phyloP scores from a whole-genome alignment of 2,888 invertebrate genomes.

The Hyalella azteca region DNA sequence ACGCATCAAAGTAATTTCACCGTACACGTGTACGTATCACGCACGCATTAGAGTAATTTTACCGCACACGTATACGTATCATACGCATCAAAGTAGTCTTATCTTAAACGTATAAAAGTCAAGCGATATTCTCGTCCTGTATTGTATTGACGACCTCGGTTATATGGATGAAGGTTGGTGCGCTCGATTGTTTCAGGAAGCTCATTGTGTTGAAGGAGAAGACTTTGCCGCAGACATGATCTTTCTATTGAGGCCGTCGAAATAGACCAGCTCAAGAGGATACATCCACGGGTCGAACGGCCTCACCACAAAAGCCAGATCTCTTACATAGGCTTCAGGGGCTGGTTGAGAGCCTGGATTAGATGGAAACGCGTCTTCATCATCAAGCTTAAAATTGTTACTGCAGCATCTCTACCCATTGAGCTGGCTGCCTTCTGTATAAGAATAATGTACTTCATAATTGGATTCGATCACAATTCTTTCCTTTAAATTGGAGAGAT shows the following conservation, averaged over 20 bases:
- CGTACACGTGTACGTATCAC: too few relatives aligned
- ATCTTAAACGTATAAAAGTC: too few relatives aligned
- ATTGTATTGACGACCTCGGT: background rate
- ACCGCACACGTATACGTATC: too few relatives aligned
- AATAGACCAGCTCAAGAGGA: constrained; percentile 15
- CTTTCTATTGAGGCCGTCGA: constrained; percentile 19
- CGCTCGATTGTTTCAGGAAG: constrained; percentile 29
- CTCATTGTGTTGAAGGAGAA: constrained; percentile 4
- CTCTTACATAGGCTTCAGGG: background rate
- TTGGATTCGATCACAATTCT: too few relatives aligned
- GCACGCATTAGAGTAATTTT: too few relatives aligned
- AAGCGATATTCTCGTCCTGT: background rate
- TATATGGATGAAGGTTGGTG: background rate
- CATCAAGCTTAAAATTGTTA: background rate
- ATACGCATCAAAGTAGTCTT: too few relatives aligned
- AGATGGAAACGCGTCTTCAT: background rate
- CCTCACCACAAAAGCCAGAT: background rate
- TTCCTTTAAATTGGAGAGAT: too few relatives aligned
- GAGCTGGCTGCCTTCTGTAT: too few relatives aligned
- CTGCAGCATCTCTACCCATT: too few relatives aligned
- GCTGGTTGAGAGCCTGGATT: background rate
- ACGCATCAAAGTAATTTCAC: too few relatives aligned
- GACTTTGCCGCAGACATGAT: constrained; percentile 17
- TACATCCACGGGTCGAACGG: background rate
- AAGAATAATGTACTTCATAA: too few relatives aligned